Evolutionary conservation across 2,113 vertebrate species (phyloP).

Genomic region (Piliocolobus tephrosceles): DNA sequence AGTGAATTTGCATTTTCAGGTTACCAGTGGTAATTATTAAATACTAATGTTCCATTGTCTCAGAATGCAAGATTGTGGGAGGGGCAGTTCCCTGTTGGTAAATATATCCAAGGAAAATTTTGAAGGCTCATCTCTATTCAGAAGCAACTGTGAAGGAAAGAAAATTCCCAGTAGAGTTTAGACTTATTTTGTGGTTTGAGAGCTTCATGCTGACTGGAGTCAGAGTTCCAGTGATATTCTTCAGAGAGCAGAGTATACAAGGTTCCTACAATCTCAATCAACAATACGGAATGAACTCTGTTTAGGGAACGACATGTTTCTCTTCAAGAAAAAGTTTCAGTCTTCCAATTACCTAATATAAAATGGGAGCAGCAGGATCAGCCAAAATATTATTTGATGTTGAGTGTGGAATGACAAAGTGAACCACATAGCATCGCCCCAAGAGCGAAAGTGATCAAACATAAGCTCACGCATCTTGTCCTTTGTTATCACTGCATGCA

Average conservation of each 20-base stretch:
- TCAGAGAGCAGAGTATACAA: not conserved
- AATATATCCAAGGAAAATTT: not conserved
- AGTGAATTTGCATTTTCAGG: not conserved
- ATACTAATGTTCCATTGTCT: not conserved
- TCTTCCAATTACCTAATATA: not conserved
- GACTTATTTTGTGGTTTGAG: not conserved
- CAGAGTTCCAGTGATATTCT: not conserved
- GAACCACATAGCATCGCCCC: not conserved
- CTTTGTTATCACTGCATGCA: accelerated
- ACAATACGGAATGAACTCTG: not conserved
- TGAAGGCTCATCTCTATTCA: not conserved
- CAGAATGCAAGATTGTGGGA: not conserved
- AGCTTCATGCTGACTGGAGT: not conserved
- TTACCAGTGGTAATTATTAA: not conserved
- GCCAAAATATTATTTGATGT: not conserved
- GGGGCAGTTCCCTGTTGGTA: not conserved
- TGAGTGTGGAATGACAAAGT: not conserved
- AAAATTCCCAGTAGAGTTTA: not conserved
- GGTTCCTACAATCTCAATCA: not conserved
- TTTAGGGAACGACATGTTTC: not conserved
- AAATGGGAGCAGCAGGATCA: not conserved
- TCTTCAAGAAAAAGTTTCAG: not conserved
- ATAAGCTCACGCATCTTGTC: not conserved
- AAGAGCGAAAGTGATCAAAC: not conserved
- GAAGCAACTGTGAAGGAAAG: not conserved